phyloP scores from a whole-genome alignment of 2,888 invertebrate species.

The Drosophila niveifrons region DNA sequence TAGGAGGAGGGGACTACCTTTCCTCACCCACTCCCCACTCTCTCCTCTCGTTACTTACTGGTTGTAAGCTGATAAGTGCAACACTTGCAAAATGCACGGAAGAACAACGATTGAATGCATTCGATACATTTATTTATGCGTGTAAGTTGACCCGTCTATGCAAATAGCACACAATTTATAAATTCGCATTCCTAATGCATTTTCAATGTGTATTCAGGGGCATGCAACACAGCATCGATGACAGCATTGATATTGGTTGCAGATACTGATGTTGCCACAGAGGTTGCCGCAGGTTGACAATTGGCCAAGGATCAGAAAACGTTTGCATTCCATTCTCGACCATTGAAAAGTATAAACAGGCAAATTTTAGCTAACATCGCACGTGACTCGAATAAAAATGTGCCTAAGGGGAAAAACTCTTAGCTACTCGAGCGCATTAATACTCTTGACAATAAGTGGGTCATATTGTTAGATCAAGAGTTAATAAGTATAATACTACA shows the following conservation, averaged over 20 bases:
- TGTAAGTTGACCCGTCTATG: slow-evolving; percentile 22
- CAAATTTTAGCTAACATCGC: slow-evolving; percentile 64
- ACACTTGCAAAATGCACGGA: slow-evolving; percentile 22
- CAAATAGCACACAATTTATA: slow-evolving; percentile 42
- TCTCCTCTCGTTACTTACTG: neutral
- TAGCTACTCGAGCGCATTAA: neutral
- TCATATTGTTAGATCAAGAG: neutral
- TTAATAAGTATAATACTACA: too few species aligned
- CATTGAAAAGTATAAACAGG: slow-evolving; percentile 69
- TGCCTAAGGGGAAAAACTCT: neutral
- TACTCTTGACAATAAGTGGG: neutral
- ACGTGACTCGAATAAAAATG: slow-evolving; percentile 57
- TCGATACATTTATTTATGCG: slow-evolving; percentile 55
- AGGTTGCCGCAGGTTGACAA: slow-evolving; percentile 48
- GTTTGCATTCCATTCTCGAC: slow-evolving; percentile 58
- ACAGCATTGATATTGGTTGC: neutral
- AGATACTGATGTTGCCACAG: neutral
- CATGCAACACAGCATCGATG: neutral
- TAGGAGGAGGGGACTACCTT: neutral
- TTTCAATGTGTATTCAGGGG: slow-evolving; percentile 33
- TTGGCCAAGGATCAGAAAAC: slow-evolving; percentile 58
- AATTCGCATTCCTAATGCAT: slow-evolving; percentile 52
- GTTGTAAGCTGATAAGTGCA: slow-evolving; percentile 18
- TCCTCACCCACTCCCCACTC: neutral
- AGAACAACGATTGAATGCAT: slow-evolving; percentile 29